Evolutionary conservation across 2,797 vertebrate species (phyloP).

Genomic region (Amphiprion clarkii): DNA sequence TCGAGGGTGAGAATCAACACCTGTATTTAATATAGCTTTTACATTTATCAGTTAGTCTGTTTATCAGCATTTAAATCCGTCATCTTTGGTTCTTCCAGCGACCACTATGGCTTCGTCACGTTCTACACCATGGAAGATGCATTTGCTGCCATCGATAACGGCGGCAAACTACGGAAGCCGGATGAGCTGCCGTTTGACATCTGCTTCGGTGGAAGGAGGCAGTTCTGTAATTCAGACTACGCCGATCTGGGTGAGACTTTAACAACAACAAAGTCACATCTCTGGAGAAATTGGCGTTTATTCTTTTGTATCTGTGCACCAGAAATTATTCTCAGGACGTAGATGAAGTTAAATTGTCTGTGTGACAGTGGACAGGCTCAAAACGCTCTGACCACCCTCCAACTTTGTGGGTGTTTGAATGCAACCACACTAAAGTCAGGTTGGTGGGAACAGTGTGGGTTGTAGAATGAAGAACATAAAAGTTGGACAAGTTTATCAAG

Average conservation of each 20-base stretch:
- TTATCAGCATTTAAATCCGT: background rate
- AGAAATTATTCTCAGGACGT: no score
- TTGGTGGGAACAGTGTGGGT: no score
- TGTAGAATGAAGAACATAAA: no score
- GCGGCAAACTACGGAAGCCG: conserved; percentile 88
- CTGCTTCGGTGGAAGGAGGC: conserved; percentile 95
- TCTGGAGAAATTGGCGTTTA: no score
- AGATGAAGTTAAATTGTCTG: no score
- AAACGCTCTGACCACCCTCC: no score
- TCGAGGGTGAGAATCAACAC: conserved; percentile 84
- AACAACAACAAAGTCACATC: no score
- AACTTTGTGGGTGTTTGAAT: no score
- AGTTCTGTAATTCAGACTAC: conserved; percentile 95
- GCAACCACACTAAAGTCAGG: no score
- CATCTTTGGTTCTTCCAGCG: conserved; percentile 72
- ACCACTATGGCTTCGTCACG: conserved; percentile 96
- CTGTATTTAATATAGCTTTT: background rate
- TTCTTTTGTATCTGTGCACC: no score
- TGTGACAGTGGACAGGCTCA: no score
- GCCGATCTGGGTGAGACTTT: conserved; percentile 89
- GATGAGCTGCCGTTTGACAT: conserved; percentile 96
- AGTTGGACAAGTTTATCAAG: no score
- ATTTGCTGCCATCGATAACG: conserved; percentile 94
- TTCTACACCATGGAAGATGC: conserved; percentile 93
- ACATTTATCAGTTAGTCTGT: background rate